Evolutionary conservation across 2,888 invertebrate species (phyloP).

Genomic region (Nasonovia ribisnigri): DNA sequence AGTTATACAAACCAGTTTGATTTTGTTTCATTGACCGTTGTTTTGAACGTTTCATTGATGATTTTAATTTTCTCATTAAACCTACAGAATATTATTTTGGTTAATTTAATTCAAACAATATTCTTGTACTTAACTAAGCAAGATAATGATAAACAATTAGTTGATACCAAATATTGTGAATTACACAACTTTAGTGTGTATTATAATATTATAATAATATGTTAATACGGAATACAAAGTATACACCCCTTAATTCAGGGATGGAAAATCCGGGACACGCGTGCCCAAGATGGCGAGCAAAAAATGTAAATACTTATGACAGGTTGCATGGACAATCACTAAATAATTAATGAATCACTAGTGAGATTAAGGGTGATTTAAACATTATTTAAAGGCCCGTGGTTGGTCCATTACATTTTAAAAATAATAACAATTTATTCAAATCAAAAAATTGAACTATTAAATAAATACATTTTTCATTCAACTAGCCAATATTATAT

Average conservation of each 20-base stretch:
- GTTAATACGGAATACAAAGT: not conserved
- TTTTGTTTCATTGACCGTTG: not conserved
- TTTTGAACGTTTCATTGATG: constrained; percentile 3
- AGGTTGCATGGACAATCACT: too few relatives aligned
- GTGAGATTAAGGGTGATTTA: too few relatives aligned
- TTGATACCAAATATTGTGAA: not conserved
- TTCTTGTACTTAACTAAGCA: not conserved
- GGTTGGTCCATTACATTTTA: too few relatives aligned
- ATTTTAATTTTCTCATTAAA: constrained; percentile 26
- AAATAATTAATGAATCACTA: too few relatives aligned
- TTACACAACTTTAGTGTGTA: not conserved
- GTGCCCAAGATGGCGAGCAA: too few relatives aligned
- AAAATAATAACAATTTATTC: too few relatives aligned
- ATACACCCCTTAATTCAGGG: not conserved
- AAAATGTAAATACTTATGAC: too few relatives aligned
- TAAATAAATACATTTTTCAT: too few relatives aligned
- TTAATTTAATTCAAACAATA: not conserved
- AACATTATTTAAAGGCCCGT: too few relatives aligned
- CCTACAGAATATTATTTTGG: constrained; percentile 8
- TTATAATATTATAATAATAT: not conserved
- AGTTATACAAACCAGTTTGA: not conserved
- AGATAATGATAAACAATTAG: not conserved
- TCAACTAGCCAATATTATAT: too few relatives aligned
- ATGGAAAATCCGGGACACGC: too few relatives aligned
- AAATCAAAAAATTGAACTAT: too few relatives aligned